Percentiles rank a stretch among this genome's conserved stretches.
Evolutionary conservation across 2,888 invertebrate genomes (phyloP).

Genomic region (Scaptomyza reducta): DNA sequence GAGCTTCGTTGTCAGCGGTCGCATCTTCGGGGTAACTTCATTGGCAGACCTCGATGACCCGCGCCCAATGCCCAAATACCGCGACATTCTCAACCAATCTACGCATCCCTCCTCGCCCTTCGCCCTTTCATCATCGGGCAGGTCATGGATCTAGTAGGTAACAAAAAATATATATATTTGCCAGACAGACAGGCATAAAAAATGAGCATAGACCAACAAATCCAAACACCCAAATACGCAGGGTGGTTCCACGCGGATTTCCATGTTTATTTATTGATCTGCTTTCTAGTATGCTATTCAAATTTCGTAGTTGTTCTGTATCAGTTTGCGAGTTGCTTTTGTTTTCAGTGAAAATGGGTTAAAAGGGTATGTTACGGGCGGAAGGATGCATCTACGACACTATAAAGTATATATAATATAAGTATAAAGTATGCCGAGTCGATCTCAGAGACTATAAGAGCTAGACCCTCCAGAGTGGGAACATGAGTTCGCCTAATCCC

Average conservation of each 20-base stretch:
- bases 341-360: too few species aligned
- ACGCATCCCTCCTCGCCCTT: constrained; percentile 37
- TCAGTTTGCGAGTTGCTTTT: constrained; percentile 16
- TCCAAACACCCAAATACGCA: constrained; percentile 9
- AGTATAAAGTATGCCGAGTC: too few species aligned
- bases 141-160: constrained; percentile 50
- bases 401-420: too few species aligned
- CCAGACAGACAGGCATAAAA: background rate
- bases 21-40: constrained; percentile 75
- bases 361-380: too few species aligned
- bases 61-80: constrained; percentile 41
- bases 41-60: constrained; percentile 69
- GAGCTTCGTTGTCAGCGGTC: constrained; percentile 51
- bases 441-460: too few species aligned
- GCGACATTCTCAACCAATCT: constrained; percentile 51
- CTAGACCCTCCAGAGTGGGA: too few species aligned
- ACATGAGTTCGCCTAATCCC: too few species aligned
- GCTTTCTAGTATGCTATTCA: constrained; percentile 27
- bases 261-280: constrained; percentile 24
- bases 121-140: constrained; percentile 42
- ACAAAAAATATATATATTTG: background rate
- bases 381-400: too few species aligned
- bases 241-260: constrained; percentile 48
- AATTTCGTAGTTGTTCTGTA: constrained; percentile 24
- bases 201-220: constrained; percentile 9